Conservation (phyloP, 2,888 invertebrate species). For the Caradrina kadenii region DNA sequence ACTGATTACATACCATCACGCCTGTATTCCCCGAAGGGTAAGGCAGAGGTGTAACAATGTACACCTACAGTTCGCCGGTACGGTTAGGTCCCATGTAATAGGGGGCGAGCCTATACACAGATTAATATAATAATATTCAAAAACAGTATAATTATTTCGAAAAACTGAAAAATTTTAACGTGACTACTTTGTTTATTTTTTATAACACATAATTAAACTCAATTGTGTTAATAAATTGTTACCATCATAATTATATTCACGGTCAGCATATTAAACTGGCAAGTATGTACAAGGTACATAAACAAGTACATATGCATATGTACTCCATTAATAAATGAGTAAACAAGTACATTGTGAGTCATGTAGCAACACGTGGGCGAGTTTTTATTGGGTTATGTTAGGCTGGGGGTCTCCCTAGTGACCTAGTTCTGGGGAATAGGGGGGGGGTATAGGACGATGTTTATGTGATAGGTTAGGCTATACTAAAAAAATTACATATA, state of each 20-base stretch:
- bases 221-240: slow-evolving; percentile 18
- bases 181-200: no score
- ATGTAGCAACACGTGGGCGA: slow-evolving; percentile 3
- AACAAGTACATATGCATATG: not conserved
- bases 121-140: no score
- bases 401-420: slow-evolving; percentile 28
- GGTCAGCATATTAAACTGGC: slow-evolving; percentile 8
- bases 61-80: no score
- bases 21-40: no score
- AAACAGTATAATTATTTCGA: no score
- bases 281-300: slow-evolving; percentile 23
- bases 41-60: no score
- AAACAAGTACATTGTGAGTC: slow-evolving; percentile 14
- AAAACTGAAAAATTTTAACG: not conserved
- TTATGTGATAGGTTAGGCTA: slow-evolving; percentile 14
- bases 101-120: no score
- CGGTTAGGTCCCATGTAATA: no score
- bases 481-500: no score
- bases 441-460: slow-evolving; percentile 24
- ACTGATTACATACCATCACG: no score
- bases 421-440: slow-evolving; percentile 15
- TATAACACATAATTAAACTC: not conserved
- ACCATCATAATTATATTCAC: slow-evolving; percentile 20
- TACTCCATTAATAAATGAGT: slow-evolving; percentile 14
- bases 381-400: not conserved